A percentile compares a stretch with the other conserved stretches of the same genome.
phyloP scores from a whole-genome alignment of 2,113 vertebrate genomes.

The Cnemophilus loriae region DNA sequence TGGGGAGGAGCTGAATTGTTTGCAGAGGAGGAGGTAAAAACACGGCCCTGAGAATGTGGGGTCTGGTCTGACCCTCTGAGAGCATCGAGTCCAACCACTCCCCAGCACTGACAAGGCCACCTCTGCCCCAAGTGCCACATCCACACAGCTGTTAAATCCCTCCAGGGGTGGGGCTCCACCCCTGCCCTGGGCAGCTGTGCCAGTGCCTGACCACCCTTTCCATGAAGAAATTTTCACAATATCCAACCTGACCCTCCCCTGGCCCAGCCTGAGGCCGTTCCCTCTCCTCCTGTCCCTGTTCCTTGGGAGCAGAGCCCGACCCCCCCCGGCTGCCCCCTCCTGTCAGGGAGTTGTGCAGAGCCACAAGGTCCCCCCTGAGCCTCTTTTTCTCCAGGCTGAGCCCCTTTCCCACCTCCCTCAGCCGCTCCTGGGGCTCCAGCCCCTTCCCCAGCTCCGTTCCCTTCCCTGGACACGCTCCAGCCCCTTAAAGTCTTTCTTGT shows the following conservation, averaged over 20 bases:
- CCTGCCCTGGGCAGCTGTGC: neutral
- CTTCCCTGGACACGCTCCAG: neutral
- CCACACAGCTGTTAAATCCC: accelerated
- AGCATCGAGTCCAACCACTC: accelerated
- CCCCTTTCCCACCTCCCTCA: neutral
- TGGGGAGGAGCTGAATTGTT: neutral
- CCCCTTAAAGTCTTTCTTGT: neutral
- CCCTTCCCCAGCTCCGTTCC: neutral
- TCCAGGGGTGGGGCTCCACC: accelerated
- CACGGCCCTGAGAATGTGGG: accelerated
- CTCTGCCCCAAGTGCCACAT: neutral
- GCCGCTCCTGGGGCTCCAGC: neutral
- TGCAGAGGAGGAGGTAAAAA: neutral
- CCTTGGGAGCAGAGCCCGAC: neutral
- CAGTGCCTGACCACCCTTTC: accelerated
- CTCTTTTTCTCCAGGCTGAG: neutral
- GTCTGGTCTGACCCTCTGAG: neutral
- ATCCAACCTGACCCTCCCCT: accelerated
- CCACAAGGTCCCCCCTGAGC: neutral
- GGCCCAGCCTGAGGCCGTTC: neutral
- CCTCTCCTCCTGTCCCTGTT: neutral
- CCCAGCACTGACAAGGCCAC: neutral
- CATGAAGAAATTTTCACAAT: accelerated
- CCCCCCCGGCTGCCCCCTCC: neutral
- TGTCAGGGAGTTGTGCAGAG: neutral